Conservation (phyloP, 2,113 vertebrate species). For the Halcyon malimbica region DNA sequence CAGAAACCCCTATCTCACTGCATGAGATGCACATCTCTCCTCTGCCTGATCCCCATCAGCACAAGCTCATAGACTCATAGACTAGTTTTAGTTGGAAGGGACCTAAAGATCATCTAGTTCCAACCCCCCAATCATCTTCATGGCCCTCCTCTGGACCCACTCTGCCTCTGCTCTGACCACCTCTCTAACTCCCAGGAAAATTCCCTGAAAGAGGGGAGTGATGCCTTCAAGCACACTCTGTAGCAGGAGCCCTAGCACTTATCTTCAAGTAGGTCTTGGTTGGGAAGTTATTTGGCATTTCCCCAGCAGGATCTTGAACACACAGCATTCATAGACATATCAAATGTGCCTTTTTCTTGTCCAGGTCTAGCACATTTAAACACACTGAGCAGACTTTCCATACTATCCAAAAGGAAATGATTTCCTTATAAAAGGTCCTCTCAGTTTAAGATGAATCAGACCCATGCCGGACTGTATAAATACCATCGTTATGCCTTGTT, state of each 20-base stretch:
- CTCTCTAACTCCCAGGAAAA: background rate
- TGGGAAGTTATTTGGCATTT: background rate
- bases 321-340: background rate
- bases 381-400: conserved; percentile 25
- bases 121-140: too few species aligned
- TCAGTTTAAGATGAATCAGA: conserved; percentile 7
- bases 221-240: background rate
- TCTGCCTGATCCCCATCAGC: background rate
- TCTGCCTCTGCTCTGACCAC: background rate
- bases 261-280: background rate
- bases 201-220: rapidly evolving
- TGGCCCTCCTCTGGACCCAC: too few species aligned
- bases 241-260: background rate
- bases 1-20: rapidly evolving
- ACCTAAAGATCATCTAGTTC: too few species aligned
- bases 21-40: background rate
- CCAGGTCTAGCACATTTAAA: conserved; percentile 52
- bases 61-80: background rate
- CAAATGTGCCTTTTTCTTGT: conserved; percentile 15
- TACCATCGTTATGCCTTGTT: background rate
- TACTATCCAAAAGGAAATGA: conserved; percentile 1
- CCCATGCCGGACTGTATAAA: background rate
- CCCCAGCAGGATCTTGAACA: background rate
- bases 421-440: background rate
- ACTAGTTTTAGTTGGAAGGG: too few species aligned